Conservation (phyloP, 2,888 invertebrate species). For the Aspidapion aeneum region DNA sequence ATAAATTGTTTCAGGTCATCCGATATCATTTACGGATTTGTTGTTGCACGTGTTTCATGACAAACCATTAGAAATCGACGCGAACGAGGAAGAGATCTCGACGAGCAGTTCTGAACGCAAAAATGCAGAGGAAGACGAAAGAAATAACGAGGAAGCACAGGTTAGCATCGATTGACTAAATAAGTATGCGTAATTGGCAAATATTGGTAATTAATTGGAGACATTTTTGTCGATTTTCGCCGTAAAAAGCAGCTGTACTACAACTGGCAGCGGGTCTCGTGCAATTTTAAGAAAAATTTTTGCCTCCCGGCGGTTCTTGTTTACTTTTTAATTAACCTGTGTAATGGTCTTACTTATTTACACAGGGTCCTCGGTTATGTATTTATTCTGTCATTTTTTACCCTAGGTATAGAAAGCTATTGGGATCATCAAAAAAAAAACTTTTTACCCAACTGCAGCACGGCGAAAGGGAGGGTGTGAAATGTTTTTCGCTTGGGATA, state of each 20-base stretch:
- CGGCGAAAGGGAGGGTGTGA: too few species aligned
- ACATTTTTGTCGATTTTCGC: background rate
- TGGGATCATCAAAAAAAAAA: too few species aligned
- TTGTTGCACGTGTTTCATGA: constrained; percentile 35
- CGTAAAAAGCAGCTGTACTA: background rate
- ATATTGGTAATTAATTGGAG: background rate
- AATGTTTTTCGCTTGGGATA: too few species aligned
- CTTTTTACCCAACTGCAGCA: too few species aligned
- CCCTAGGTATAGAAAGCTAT: too few species aligned
- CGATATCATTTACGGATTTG: constrained; percentile 35
- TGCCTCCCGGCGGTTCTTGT: too few species aligned
- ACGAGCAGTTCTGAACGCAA: constrained; percentile 9
- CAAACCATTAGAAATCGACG: constrained; percentile 29
- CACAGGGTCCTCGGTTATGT: too few species aligned
- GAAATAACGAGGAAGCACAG: background rate
- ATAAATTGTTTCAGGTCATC: constrained; percentile 30
- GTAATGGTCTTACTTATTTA: too few species aligned
- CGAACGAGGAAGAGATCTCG: constrained; percentile 21
- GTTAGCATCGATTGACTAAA: background rate
- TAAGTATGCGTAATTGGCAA: background rate
- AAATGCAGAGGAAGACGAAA: constrained; percentile 8
- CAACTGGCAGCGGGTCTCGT: background rate
- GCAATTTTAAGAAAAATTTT: too few species aligned
- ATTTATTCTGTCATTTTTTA: too few species aligned
- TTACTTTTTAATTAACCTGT: too few species aligned